A percentile compares a stretch with the other conserved stretches of the same genome.
These are phyloP conservation scores for Pomphorhynchus laevis DNA, from an alignment of 1,140 invertebrate genomes.

Conservation along the genomic window DNA sequence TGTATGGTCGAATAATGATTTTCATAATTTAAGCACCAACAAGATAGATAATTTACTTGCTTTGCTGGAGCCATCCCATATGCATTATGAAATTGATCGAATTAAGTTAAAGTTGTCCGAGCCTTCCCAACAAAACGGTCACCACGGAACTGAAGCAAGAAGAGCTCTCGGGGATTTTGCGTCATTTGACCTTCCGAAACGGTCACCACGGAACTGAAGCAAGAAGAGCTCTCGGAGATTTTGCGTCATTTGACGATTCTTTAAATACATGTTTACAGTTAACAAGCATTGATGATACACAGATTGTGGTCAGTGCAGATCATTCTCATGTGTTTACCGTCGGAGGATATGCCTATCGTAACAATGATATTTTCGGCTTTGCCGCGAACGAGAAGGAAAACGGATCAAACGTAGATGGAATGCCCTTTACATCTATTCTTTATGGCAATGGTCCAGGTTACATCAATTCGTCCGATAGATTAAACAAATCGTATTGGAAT, in stretches of 20 bases:
- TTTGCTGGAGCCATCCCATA: too few relatives aligned
- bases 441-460: slow-evolving; percentile 19
- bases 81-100: too few relatives aligned
- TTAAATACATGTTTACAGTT: slow-evolving; percentile 4
- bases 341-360: slow-evolving; percentile 10
- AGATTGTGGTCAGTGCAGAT: slow-evolving; percentile 53
- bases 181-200: slow-evolving; percentile 37
- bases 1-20: too few relatives aligned
- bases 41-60: too few relatives aligned
- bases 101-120: too few relatives aligned
- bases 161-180: slow-evolving; percentile 39
- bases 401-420: not conserved
- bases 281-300: slow-evolving; percentile 30
- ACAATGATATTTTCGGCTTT: slow-evolving; percentile 13
- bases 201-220: slow-evolving; percentile 46
- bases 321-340: slow-evolving; percentile 26
- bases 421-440: slow-evolving; percentile 14
- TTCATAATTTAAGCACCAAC: too few relatives aligned
- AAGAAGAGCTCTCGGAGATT: slow-evolving; percentile 36
- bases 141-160: slow-evolving; percentile 40
- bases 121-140: too few relatives aligned
- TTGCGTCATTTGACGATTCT: slow-evolving; percentile 36
- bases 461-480: not conserved
- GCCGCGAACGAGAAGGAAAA: not conserved
- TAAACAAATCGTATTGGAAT: not conserved